Evolutionary conservation across 2,797 vertebrate species (phyloP).

Genomic region (Squalus acanthias): DNA sequence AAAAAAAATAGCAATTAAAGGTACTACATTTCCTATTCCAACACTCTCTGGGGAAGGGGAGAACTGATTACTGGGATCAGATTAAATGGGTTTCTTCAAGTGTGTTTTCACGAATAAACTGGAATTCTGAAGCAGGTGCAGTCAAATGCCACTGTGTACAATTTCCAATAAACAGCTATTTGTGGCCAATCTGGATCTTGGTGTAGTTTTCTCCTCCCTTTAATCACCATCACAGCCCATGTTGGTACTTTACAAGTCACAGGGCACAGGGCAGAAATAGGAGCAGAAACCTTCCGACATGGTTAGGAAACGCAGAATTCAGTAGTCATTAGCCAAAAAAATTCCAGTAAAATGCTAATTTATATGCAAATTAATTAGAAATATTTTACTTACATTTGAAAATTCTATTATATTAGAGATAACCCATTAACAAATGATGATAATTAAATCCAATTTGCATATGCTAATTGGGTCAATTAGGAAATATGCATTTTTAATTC

Average conservation of each 20-base stretch:
- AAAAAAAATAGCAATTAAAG: neutral
- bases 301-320: neutral
- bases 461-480: slow-evolving; percentile 29
- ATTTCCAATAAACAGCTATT: neutral
- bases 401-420: slow-evolving; percentile 32
- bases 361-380: slow-evolving; percentile 24
- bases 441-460: slow-evolving; percentile 28
- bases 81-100: neutral
- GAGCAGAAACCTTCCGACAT: neutral
- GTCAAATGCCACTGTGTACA: neutral
- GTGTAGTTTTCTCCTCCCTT: neutral
- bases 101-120: neutral
- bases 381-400: slow-evolving; percentile 36
- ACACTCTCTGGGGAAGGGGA: neutral
- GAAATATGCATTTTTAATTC: slow-evolving; percentile 23
- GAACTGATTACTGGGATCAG: neutral
- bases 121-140: neutral
- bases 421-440: slow-evolving; percentile 6
- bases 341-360: neutral
- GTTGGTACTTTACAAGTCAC: neutral
- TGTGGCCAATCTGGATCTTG: neutral
- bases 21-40: neutral
- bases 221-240: neutral
- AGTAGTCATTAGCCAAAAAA: neutral
- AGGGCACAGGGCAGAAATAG: neutral